Evolutionary conservation across 2,113 vertebrate species (phyloP), one percentile per base, ranked within the genome.

Genomic region (Coryphaenoides rupestris): DNA sequence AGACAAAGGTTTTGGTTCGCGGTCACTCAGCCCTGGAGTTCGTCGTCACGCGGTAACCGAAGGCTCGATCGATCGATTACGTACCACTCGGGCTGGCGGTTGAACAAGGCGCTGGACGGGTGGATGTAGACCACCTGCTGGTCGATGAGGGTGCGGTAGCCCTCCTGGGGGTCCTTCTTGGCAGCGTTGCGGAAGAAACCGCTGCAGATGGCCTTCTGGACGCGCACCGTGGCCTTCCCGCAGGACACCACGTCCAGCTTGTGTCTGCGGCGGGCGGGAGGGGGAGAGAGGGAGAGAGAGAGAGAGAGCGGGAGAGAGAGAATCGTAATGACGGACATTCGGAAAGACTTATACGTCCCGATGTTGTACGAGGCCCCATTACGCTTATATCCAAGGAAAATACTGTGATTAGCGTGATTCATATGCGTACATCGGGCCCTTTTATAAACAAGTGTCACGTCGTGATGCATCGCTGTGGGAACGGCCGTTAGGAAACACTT

Each of bases 101-200:
- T 99, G 89, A 99, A 99, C 26, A 99, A 92, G 3, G 97, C 95
- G 1, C 96, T 99, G 71, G 96, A 99, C 0, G 97, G 97, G 63
- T 99, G 97, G 81, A 99, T 99, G 40, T 99, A 99, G 4, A 99
- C 96, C 4, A 99, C 97, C 19, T 99, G 97, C 71, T 98, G 95
- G 83, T 99, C 97, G 9, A 99, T 98, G 12, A 99, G 93, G 0
- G 97, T 99, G 60, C 96, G 78, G 76, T 99, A 99, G 1, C 97
- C 97, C 26, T 98, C 97, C 75, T 98, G 96, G 0, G 97, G 97
- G 86, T 99, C 97, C 60, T 99, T 99, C 79, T 99, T 99, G 4
- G 94, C 96, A 2, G 96, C 96, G 0, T 99, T 99, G 17, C 97
- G 84, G 88, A 99, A 99, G 91, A 99, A 99, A 1, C 97, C 97